A percentile compares a stretch with the other conserved stretches of the same genome.
These are phyloP conservation scores for Tethea ocularis DNA, from an alignment of 2,888 invertebrate species.

Conservation along the genomic window DNA sequence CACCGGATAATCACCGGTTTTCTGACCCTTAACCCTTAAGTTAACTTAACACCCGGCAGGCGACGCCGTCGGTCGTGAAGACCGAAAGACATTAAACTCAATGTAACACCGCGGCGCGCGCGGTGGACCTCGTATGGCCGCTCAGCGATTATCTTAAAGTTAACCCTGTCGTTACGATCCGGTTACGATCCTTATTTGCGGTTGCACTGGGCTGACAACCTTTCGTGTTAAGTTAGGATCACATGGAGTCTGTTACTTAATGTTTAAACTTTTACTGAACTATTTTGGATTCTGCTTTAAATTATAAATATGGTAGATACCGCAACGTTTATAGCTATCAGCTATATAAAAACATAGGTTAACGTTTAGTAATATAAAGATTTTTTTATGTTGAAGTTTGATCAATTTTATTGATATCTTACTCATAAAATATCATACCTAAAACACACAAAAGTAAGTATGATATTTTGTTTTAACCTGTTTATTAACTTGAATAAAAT, in stretches of 20 bases:
- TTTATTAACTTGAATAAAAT: no score
- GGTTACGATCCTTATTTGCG: constrained; percentile 76
- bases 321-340: no score
- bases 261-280: not conserved
- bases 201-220: constrained; percentile 53
- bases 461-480: no score
- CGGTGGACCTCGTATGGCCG: constrained; percentile 52
- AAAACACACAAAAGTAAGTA: no score
- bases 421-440: no score
- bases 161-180: constrained; percentile 74
- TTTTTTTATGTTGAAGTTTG: no score
- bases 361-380: no score
- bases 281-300: not conserved
- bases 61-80: constrained; percentile 51
- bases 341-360: no score
- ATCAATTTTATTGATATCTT: no score
- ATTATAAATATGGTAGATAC: no score
- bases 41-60: constrained; percentile 55
- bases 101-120: constrained; percentile 54
- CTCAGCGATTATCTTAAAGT: constrained; percentile 74
- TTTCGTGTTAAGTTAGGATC: constrained; percentile 43
- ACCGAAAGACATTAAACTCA: constrained; percentile 68
- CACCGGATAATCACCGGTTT: constrained; percentile 52
- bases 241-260: constrained; percentile 30
- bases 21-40: constrained; percentile 53